Evolutionary conservation across 2,888 invertebrate species (phyloP).

Genomic region (Meghimatium bilineatum): DNA sequence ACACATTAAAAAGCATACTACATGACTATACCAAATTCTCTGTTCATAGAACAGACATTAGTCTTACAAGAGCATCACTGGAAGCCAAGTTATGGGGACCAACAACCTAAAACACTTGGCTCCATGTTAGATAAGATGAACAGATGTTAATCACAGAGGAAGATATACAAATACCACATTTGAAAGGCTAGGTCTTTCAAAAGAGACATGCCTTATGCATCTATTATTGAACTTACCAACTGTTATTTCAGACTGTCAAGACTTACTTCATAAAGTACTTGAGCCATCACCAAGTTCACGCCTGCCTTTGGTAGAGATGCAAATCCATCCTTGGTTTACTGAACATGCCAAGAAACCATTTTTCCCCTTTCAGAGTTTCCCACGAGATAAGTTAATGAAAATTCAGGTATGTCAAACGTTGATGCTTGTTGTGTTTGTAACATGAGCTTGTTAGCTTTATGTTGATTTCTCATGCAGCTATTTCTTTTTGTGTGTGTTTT

Average conservation of each 20-base stretch:
- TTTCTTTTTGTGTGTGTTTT: neutral
- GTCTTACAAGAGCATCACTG: too few species aligned
- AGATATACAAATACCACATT: too few species aligned
- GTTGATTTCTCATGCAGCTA: neutral
- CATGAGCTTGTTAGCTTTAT: neutral
- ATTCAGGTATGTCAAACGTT: constrained; percentile 62
- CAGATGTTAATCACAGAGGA: too few species aligned
- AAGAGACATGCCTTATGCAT: too few species aligned
- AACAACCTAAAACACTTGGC: too few species aligned
- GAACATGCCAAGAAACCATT: constrained; percentile 71
- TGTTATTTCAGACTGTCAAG: constrained; percentile 70
- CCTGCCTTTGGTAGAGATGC: constrained; percentile 73
- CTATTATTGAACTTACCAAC: too few species aligned
- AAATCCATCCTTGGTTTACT: constrained; percentile 75
- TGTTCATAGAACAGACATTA: too few species aligned
- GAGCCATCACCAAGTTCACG: constrained; percentile 75
- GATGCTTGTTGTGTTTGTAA: neutral
- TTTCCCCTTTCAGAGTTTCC: constrained; percentile 70
- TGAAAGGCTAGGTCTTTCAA: too few species aligned
- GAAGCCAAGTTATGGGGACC: too few species aligned
- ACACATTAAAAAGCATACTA: too few species aligned
- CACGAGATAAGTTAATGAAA: constrained; percentile 71
- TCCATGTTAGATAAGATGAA: too few species aligned
- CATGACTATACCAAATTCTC: too few species aligned
- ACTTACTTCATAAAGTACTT: constrained; percentile 74